phyloP scores from a whole-genome alignment of 2,888 invertebrate species.

The Anoncus sp. region DNA sequence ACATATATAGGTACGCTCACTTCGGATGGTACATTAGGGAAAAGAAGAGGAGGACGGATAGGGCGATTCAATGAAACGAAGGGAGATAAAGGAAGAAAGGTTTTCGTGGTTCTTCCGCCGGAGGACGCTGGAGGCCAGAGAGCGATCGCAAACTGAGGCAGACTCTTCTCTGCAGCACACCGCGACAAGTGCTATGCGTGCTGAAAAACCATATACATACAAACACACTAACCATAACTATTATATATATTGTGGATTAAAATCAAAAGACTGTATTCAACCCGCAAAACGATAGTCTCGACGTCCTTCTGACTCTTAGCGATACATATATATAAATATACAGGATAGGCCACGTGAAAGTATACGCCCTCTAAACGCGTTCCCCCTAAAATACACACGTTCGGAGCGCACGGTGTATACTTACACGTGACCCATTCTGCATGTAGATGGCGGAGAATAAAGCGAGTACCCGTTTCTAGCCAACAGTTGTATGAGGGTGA shows the following conservation, averaged over 20 bases:
- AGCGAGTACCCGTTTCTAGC: constrained; percentile 33
- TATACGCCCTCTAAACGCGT: too few species aligned
- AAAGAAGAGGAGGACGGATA: too few species aligned
- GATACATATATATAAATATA: constrained; percentile 15
- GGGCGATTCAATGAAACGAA: too few species aligned
- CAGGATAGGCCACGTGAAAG: too few species aligned
- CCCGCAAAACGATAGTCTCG: neutral
- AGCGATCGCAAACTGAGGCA: too few species aligned
- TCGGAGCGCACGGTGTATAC: too few species aligned
- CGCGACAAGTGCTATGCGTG: constrained; percentile 62
- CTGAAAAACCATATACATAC: constrained; percentile 16
- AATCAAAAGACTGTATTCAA: constrained; percentile 5
- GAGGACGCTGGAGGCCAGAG: constrained; percentile 52
- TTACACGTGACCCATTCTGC: too few species aligned
- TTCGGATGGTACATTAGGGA: too few species aligned
- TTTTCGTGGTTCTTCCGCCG: constrained; percentile 51
- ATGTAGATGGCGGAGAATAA: constrained; percentile 55
- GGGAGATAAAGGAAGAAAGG: constrained; percentile 22
- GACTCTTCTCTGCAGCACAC: too few species aligned
- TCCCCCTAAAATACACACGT: too few species aligned
- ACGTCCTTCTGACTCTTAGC: neutral
- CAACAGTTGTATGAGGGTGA: constrained; percentile 12
- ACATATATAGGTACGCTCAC: too few species aligned
- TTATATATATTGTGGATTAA: constrained; percentile 4
- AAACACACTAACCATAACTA: neutral